Evolutionary conservation across 2,888 invertebrate genomes (phyloP), one percentile per base, ranked within the genome.

Genomic region (Spialia ferax): DNA sequence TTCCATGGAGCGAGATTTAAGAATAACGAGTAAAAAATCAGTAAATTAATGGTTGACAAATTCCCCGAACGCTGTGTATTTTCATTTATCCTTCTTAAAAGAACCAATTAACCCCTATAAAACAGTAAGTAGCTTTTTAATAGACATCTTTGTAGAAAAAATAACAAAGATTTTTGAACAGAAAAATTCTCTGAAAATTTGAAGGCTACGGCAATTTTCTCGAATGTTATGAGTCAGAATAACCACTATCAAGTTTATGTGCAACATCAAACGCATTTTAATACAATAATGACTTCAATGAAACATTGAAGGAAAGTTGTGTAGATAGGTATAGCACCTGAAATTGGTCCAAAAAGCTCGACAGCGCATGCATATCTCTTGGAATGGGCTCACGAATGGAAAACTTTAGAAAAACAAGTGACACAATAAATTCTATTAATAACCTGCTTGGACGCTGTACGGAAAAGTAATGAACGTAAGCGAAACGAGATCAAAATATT

Each of bases 351-450:
- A 64, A 64, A 13, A 56, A n/a, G 13, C n/a, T 23, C 50, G 50
- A 32, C 50, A n/a, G 15, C 23, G 26, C 61, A 50, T 18, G 23
- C 35, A n/a, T 54, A 23, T 63, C 54, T 22, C 62, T 50, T 13
- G 38, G 50, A 63, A 54, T 54, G 20, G 63, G 38, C 23, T n/a
- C 38, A 35, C 54, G 52, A 54, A 54, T 63, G 63, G 63, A 63
- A 63, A 54, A 63, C 54, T 63, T 57, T 22, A 57, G 64, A 65
- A 63, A 63, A 63, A 63, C 64, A 59, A 35, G 29, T 59, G 64
- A 65, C 64, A 63, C 62, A 42, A 64, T 57, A 55, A 50, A 15
- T 15, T 23, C 57, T 65, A 65, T 38, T 38, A 59, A 59, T 65
- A 65, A 50, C 13, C 11, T 26, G 22, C 26, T 26, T 18, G 8